Evolutionary conservation across 2,113 vertebrate genomes (phyloP).

Genomic region (Engystomops pustulosus): DNA sequence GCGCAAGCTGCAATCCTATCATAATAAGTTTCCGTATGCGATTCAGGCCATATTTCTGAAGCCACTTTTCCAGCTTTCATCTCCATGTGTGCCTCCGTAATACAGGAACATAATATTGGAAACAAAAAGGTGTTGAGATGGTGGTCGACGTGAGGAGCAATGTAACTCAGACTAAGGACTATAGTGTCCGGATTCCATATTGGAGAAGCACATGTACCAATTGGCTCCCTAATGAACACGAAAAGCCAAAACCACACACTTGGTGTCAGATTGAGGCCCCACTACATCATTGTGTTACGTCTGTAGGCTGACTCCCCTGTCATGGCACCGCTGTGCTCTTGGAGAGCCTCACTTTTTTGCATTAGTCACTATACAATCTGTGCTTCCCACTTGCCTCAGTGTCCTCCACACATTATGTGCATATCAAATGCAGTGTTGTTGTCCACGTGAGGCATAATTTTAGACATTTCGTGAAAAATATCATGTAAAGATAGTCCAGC

Average conservation of each 20-base stretch:
- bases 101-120: too few relatives aligned
- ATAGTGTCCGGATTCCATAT: too few relatives aligned
- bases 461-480: not conserved
- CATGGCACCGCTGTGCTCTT: slow-evolving; percentile 8
- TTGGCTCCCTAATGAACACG: too few relatives aligned
- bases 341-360: not conserved
- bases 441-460: not conserved
- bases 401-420: not conserved
- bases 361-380: not conserved
- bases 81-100: too few relatives aligned
- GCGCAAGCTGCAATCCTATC: too few relatives aligned
- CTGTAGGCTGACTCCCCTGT: not conserved
- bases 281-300: not conserved
- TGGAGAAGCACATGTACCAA: too few relatives aligned
- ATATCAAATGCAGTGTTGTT: not conserved
- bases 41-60: too few relatives aligned
- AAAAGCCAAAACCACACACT: not conserved
- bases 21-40: too few relatives aligned
- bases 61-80: too few relatives aligned
- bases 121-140: too few relatives aligned
- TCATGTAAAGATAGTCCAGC: not conserved
- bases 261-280: not conserved
- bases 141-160: too few relatives aligned
- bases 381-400: not conserved
- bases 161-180: too few relatives aligned